Conservation (phyloP, 2,888 invertebrate genomes). For the Oscheius sp. region DNA sequence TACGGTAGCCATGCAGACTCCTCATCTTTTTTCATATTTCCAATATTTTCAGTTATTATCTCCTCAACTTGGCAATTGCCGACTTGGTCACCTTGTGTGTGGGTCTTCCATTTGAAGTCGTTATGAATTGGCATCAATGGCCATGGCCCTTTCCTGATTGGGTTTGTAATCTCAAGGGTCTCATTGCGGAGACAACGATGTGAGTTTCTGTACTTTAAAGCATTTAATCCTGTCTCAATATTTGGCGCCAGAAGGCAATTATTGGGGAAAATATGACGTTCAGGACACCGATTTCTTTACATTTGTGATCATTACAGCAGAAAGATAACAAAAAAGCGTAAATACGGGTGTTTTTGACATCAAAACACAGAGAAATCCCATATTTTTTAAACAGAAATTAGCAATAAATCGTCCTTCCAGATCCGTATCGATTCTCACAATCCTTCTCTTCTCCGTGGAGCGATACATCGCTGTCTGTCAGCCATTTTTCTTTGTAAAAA, state of each 20-base stretch:
- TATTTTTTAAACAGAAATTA: too few relatives aligned
- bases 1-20: too few relatives aligned
- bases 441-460: conserved; percentile 61
- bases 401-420: too few relatives aligned
- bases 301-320: not conserved
- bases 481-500: conserved; percentile 53
- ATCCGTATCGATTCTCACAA: conserved; percentile 61
- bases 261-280: too few relatives aligned
- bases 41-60: conserved; percentile 54
- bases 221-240: too few relatives aligned
- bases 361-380: too few relatives aligned
- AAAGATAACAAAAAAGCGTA: too few relatives aligned
- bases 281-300: not conserved
- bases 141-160: conserved; percentile 65
- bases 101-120: conserved; percentile 59
- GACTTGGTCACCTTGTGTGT: conserved; percentile 60
- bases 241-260: too few relatives aligned
- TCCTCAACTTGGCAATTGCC: conserved; percentile 59
- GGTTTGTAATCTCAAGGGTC: conserved; percentile 61
- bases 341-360: too few relatives aligned
- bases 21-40: too few relatives aligned
- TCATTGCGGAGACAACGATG: conserved; percentile 62
- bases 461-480: conserved; percentile 65
- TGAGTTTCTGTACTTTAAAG: conserved; percentile 19
- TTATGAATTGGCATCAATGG: conserved; percentile 62